Base-by-base conservation (phyloP, 2,113 vertebrate genomes). In the Narcine bancroftii region DNA sequence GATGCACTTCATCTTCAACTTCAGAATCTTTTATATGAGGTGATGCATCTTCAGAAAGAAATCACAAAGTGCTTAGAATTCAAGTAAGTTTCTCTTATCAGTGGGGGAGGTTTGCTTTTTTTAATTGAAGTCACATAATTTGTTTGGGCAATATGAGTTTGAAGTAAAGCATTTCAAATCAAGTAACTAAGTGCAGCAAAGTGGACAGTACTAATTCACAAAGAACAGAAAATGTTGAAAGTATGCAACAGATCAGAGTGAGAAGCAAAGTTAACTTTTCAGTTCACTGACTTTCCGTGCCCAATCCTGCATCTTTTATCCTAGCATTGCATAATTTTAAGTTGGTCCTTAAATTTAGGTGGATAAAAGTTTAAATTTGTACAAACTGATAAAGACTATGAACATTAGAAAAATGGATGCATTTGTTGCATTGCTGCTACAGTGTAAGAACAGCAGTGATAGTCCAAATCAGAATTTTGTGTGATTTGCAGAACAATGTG, bases 11-110 rank as follows among this genome's bases (percentile, higher is more conserved):
- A 99, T 92, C 96, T 99, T 85, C 98, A 99, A 96, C 96, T 99
- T n/a, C 99, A 99, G 95, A 99, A 99, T 93, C 95, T 99, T 89
- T 94, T 99, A 19, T 99, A 99, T 33, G 98, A 99, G 95, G 98
- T 99, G 93, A 97, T 99, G 98, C 99, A 99, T 94, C 96, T 99
- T 92, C 98, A 99, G 95, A 99, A 99, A 69, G 99, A 99, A 95
- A 99, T 99, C 94, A 98, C 98, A 93, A 99, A 99, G 63, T 99
- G 99, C 94, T 95, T 99, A 91, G 99, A 99, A 93, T 99, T 99
- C 94, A 99, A 99, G 99, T 99, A 93, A 98, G 98, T 95, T 2
- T 87, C 53, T 4, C 81, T 36, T 60, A 15, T 83, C 13, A 83
- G 29, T 6, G 3, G 42, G 42, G 11, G 50, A 29, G 0, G 47